Evolutionary conservation across 2,888 invertebrate species (phyloP).

Genomic region (Galeruca laticollis): DNA sequence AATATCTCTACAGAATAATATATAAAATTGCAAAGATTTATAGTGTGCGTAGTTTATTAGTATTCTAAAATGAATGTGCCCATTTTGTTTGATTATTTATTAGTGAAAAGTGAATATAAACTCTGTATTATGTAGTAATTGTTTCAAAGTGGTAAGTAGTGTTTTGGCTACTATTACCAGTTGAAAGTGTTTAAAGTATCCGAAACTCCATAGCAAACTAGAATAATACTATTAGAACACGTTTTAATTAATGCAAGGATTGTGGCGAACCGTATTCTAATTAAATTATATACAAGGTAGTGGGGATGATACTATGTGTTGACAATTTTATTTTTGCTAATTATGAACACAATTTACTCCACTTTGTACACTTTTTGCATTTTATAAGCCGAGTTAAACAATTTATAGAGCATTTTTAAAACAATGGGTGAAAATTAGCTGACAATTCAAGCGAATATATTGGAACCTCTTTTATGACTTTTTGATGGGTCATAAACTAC

Average conservation of each 20-base stretch:
- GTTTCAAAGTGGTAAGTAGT: slow-evolving; percentile 58
- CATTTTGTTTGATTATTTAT: slow-evolving; percentile 29
- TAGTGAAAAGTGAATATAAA: slow-evolving; percentile 35
- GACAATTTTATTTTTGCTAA: slow-evolving; percentile 53
- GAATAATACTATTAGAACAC: neutral
- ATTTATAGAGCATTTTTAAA: slow-evolving; percentile 14
- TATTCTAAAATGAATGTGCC: slow-evolving; percentile 40
- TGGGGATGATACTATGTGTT: slow-evolving; percentile 58
- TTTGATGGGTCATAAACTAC: slow-evolving; percentile 44
- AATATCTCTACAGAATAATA: slow-evolving; percentile 52
- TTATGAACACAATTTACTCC: slow-evolving; percentile 48
- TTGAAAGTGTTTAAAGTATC: neutral
- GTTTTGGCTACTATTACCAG: slow-evolving; percentile 35
- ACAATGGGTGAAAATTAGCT: slow-evolving; percentile 29
- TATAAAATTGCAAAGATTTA: slow-evolving; percentile 35
- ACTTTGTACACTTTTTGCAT: slow-evolving; percentile 42
- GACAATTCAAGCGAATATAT: slow-evolving; percentile 18
- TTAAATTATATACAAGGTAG: slow-evolving; percentile 61
- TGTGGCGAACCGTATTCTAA: slow-evolving; percentile 49
- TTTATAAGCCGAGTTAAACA: neutral
- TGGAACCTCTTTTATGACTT: slow-evolving; percentile 37
- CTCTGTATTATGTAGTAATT: slow-evolving; percentile 56
- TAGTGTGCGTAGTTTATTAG: slow-evolving; percentile 40
- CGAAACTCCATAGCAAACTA: neutral
- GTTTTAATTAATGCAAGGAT: neutral